These are phyloP conservation scores for Leptinotarsa undecemlineata DNA, from an alignment of 1,140 invertebrate species.

Conservation along the genomic window DNA sequence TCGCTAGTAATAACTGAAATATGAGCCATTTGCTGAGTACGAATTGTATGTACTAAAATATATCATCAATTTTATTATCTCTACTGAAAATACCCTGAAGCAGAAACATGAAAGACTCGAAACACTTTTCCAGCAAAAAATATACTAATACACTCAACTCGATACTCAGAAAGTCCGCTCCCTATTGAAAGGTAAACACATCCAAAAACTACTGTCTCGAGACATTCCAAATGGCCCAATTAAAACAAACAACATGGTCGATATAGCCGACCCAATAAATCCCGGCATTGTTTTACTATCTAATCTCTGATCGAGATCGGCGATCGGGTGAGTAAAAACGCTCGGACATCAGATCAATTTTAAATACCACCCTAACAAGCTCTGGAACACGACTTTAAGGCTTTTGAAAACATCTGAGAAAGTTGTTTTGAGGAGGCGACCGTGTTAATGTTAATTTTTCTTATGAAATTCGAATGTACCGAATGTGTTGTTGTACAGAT, in stretches of 20 bases:
- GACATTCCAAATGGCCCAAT: conserved; percentile 37
- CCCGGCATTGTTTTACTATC: conserved; percentile 43
- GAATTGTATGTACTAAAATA: too few relatives aligned
- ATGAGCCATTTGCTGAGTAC: too few relatives aligned
- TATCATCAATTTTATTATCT: too few relatives aligned
- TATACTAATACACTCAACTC: too few relatives aligned
- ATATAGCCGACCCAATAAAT: conserved; percentile 44
- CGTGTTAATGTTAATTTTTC: conserved; percentile 33
- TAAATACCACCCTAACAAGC: conserved; percentile 50
- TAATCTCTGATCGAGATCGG: conserved; percentile 43
- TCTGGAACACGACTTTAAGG: conserved; percentile 33
- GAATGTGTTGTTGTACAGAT: background rate
- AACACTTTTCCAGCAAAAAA: too few relatives aligned
- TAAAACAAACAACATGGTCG: conserved; percentile 39
- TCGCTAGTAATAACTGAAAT: too few relatives aligned
- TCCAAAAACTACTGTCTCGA: conserved; percentile 36
- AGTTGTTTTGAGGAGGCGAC: conserved; percentile 15
- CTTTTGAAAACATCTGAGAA: conserved; percentile 34
- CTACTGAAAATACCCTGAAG: too few relatives aligned
- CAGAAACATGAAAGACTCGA: too few relatives aligned
- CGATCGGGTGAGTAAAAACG: conserved; percentile 39
- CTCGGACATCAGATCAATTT: conserved; percentile 46
- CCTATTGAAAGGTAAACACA: conserved; percentile 18
- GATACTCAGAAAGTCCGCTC: background rate
- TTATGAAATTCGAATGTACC: conserved; percentile 32